Evolutionary conservation across 2,113 vertebrate species (phyloP), one percentile per base, ranked within the genome.

Genomic region (Acrocephalus arundinaceus): DNA sequence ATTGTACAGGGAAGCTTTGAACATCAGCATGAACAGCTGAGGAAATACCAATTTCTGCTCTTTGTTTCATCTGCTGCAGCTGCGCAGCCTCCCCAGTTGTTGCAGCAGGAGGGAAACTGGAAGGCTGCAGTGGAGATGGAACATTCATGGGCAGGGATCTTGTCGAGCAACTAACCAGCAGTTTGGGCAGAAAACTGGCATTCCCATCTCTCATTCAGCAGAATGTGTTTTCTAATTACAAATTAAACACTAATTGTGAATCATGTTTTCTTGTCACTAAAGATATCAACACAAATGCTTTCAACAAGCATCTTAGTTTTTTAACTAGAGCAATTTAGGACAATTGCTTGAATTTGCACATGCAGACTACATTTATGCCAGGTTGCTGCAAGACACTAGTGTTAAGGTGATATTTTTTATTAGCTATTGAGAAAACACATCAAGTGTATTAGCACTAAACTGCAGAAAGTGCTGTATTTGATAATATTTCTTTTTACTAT

Each of bases 211-310:
- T 71, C 31, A 84, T 49, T 48, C 85, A 52, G 66, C 92, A 96
- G 85, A 95, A 18, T 45, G 73, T 85, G 43, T 85, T 96, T 91
- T 92, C 86, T 95, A 94, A 97, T 96, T 90, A 93, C 68, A 77
- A 15, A 78, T 78, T 90, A 93, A 95, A 84, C 51, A 87, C 76
- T 93, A 95, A 95, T 87, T 96, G 85, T 77, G 83, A 39, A 31
- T 87, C 61, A 49, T 62, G 59, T 51, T 93, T 84, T 84, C 89
- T 96, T 95, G 51, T 54, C 35, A 16, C 41, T 86, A 20, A 43
- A 93, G 62, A 59, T 71, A 75, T 41, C 70, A 87, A 96, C 3
- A 5, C 31, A 87, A 95, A 92, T 31, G 21, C 6, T 81, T 96
- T 88, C 77, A 86, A 87, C 5, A 20, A 96, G 80, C 41, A 71